These are phyloP conservation scores for Drosophila nigrodunni DNA, from an alignment of 1,140 invertebrate species.

Conservation along the genomic window DNA sequence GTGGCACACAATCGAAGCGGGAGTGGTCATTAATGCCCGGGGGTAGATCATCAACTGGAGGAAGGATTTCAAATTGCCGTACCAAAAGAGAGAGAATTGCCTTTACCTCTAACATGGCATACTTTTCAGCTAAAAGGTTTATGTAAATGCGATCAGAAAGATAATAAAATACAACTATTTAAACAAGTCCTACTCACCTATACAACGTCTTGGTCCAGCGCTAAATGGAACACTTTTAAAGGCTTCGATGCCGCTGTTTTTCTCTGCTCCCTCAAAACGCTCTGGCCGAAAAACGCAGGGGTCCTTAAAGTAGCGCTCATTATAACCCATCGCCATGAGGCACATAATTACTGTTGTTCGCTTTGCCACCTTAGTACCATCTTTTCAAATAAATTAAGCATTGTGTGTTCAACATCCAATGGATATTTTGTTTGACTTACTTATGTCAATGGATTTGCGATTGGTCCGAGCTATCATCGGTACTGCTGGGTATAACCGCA, in stretches of 20 bases:
- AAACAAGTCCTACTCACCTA: constrained; percentile 50
- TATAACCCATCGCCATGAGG: constrained; percentile 79
- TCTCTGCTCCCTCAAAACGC: constrained; percentile 86
- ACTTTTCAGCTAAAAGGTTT: constrained; percentile 75
- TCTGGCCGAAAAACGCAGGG: constrained; percentile 91
- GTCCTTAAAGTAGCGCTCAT: constrained; percentile 88
- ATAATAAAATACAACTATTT: neutral
- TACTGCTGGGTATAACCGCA: constrained; percentile 90
- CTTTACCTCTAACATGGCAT: constrained; percentile 85
- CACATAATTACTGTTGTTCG: constrained; percentile 79
- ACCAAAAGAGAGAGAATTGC: constrained; percentile 83
- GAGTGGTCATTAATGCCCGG: constrained; percentile 76
- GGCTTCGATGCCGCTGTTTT: constrained; percentile 59
- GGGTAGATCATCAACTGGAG: constrained; percentile 63
- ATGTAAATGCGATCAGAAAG: neutral
- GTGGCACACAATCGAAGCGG: constrained; percentile 65
- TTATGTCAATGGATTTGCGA: constrained; percentile 86
- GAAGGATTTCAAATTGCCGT: constrained; percentile 76
- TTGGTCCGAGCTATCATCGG: constrained; percentile 88
- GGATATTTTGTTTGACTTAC: constrained; percentile 78
- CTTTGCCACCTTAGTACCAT: constrained; percentile 75
- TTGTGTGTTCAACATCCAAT: neutral
- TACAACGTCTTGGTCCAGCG: constrained; percentile 74
- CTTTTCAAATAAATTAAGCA: constrained; percentile 5
- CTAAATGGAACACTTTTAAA: constrained; percentile 88